A percentile compares a stretch with the other conserved stretches of the same genome.
These are phyloP conservation scores for Patagioenas fasciata DNA, from an alignment of 2,113 vertebrate species.

Conservation along the genomic window DNA sequence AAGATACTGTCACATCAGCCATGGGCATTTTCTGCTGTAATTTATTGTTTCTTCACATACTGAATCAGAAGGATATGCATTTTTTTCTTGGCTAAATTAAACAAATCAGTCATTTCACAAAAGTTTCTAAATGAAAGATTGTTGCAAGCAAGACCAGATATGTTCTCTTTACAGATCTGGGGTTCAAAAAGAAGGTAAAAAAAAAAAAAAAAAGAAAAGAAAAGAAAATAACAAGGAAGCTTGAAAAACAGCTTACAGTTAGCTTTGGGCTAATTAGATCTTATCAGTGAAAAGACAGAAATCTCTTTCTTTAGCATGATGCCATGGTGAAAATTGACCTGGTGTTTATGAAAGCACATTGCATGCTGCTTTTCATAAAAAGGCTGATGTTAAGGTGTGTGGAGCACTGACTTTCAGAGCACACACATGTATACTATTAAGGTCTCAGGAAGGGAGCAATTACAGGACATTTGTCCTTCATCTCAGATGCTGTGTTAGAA, in stretches of 20 bases:
- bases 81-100: constrained; percentile 38
- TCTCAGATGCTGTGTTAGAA: constrained; percentile 8
- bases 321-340: background rate
- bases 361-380: background rate
- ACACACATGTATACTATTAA: constrained; percentile 29
- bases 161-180: constrained; percentile 14
- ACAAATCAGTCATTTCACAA: constrained; percentile 50
- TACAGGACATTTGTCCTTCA: constrained; percentile 39
- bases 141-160: constrained; percentile 64
- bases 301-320: constrained; percentile 24
- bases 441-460: background rate
- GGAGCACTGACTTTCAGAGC: background rate
- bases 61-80: constrained; percentile 3
- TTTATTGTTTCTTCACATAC: constrained; percentile 38
- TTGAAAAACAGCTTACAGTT: constrained; percentile 29
- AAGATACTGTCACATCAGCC: constrained; percentile 37
- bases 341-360: background rate
- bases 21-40: background rate
- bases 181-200: background rate
- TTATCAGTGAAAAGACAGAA: constrained; percentile 34
- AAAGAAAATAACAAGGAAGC: background rate
- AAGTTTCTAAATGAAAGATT: constrained; percentile 29
- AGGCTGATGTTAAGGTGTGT: background rate
- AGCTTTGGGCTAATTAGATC: constrained; percentile 59
- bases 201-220: background rate